Conservation (phyloP, 2,888 invertebrate genomes). For the Cylindroiulus punctatus region DNA sequence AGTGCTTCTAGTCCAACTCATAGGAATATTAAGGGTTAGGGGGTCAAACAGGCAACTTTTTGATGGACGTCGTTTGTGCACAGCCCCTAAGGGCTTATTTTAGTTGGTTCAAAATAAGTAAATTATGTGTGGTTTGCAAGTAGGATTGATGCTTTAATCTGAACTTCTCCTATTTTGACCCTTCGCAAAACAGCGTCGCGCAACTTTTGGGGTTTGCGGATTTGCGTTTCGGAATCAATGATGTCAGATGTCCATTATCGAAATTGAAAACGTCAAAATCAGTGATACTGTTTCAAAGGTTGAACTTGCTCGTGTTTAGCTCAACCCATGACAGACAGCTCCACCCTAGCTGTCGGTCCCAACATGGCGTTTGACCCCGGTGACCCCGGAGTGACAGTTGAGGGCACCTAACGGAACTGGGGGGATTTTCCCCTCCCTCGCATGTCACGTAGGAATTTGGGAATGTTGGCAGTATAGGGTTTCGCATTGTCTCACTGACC, state of each 20-base stretch:
- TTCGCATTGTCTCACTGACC: not conserved
- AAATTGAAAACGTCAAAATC: not conserved
- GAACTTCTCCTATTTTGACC: no score
- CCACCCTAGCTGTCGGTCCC: not conserved
- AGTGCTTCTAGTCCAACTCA: no score
- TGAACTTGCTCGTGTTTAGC: not conserved
- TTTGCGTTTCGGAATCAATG: not conserved
- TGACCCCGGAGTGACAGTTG: not conserved
- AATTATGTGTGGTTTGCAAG: no score
- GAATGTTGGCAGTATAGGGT: not conserved
- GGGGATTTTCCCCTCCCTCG: not conserved
- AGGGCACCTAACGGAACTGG: not conserved
- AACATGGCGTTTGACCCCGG: constrained; percentile 2
- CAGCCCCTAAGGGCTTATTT: no score
- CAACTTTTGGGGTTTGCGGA: not conserved
- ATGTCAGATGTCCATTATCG: not conserved
- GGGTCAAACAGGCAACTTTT: no score
- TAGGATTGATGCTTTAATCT: no score
- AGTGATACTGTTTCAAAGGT: not conserved
- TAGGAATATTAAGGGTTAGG: no score
- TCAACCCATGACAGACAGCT: not conserved
- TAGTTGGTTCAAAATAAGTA: no score
- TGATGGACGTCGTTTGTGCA: no score
- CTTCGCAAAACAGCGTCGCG: no score
- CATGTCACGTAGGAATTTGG: not conserved